Conservation (phyloP, 1,140 invertebrate genomes). For the Ips nitidus region DNA sequence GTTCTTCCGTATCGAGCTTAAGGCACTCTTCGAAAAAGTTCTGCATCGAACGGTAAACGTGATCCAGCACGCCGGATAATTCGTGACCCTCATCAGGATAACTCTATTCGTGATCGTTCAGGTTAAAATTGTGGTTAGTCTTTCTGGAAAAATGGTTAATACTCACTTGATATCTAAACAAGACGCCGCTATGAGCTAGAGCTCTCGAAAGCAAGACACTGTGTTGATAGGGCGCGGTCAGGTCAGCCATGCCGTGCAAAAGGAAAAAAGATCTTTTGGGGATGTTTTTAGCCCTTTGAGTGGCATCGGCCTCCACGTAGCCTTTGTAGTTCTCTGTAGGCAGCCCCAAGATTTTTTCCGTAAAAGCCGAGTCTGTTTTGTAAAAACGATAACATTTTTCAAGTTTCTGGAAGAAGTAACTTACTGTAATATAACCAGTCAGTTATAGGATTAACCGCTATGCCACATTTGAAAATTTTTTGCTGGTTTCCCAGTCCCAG, state of each 20-base stretch:
- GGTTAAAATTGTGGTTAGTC: not conserved
- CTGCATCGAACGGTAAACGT: conserved; percentile 84
- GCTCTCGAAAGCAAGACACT: conserved; percentile 84
- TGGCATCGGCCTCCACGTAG: conserved; percentile 89
- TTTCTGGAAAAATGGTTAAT: not conserved
- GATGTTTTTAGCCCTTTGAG: conserved; percentile 80
- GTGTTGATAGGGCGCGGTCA: conserved; percentile 91
- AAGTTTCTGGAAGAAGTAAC: conserved; percentile 43
- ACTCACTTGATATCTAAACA: conserved; percentile 87
- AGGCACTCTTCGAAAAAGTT: conserved; percentile 82
- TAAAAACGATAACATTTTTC: not conserved
- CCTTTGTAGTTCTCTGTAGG: conserved; percentile 89
- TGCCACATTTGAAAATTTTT: conserved; percentile 86
- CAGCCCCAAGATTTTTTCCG: conserved; percentile 86
- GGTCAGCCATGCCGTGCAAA: conserved; percentile 86
- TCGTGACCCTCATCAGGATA: conserved; percentile 83
- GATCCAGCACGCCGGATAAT: conserved; percentile 73
- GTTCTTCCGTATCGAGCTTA: conserved; percentile 73
- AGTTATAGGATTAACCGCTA: conserved; percentile 89
- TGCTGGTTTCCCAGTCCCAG: conserved; percentile 84
- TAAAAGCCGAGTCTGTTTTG: conserved; percentile 85
- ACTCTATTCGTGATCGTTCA: conserved; percentile 57
- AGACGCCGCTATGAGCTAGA: conserved; percentile 79
- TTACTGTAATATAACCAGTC: conserved; percentile 95
- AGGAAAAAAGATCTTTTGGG: conserved; percentile 84